phyloP scores from a whole-genome alignment of 2,797 vertebrate species.

The Cephalopachus bancanus region DNA sequence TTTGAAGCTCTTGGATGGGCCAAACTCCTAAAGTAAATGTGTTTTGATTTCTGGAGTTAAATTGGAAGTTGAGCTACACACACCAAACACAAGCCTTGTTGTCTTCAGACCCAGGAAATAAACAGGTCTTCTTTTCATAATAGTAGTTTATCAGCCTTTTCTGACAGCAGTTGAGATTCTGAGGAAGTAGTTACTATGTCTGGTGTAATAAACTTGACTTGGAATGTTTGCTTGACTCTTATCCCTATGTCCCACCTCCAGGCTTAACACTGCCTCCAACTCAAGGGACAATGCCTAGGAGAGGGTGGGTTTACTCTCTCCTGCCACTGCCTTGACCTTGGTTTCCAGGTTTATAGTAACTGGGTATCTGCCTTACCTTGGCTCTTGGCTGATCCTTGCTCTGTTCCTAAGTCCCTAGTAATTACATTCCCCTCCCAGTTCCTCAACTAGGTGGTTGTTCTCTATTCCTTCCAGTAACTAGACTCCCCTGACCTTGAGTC shows the following conservation, averaged over 20 bases:
- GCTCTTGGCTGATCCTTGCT: neutral
- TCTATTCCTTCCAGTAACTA: neutral
- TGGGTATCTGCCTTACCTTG: neutral
- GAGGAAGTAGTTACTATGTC: neutral
- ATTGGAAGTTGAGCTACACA: neutral
- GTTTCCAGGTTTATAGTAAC: constrained; percentile 15
- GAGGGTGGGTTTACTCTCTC: neutral
- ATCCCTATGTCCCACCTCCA: neutral
- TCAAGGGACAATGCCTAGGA: neutral
- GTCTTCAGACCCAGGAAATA: neutral
- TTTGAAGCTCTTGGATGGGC: neutral
- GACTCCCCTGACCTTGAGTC: constrained; percentile 1
- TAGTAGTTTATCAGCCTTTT: neutral
- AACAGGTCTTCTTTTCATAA: neutral
- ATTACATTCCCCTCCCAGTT: constrained; percentile 6
- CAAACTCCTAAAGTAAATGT: neutral
- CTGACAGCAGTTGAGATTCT: neutral
- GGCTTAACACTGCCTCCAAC: neutral
- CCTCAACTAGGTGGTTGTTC: neutral
- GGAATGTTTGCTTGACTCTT: neutral
- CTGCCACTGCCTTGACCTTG: neutral
- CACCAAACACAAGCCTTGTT: neutral
- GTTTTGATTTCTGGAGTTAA: constrained; percentile 39
- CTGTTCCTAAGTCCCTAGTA: constrained; percentile 5
- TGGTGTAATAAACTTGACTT: neutral